phyloP scores from a whole-genome alignment of 1,140 invertebrate species.

The Odontomachus brunneus region DNA sequence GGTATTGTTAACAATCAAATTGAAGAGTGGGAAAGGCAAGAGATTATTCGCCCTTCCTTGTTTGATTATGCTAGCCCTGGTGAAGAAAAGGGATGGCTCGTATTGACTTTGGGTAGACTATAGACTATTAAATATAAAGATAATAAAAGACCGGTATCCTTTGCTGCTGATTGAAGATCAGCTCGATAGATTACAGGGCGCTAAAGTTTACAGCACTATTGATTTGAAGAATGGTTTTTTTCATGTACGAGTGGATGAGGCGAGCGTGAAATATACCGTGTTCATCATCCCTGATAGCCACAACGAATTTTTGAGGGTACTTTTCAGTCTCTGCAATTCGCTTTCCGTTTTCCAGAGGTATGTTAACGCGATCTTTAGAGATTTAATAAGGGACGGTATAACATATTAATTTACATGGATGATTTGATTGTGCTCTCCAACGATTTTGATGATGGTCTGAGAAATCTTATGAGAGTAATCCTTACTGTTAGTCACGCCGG shows the following conservation, averaged over 20 bases:
- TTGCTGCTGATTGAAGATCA: no score
- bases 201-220: no score
- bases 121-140: no score
- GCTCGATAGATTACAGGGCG: no score
- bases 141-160: no score
- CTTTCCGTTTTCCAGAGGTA: slow-evolving; percentile 74
- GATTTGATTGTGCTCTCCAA: slow-evolving; percentile 48
- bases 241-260: slow-evolving; percentile 58
- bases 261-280: slow-evolving; percentile 75
- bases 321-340: slow-evolving; percentile 77
- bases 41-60: no score
- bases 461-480: slow-evolving; percentile 30
- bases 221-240: slow-evolving; percentile 80
- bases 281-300: slow-evolving; percentile 76
- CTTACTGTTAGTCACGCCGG: slow-evolving; percentile 73
- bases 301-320: slow-evolving; percentile 79
- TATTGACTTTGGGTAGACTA: no score
- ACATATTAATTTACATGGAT: slow-evolving; percentile 58
- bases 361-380: slow-evolving; percentile 67
- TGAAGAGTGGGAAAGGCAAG: no score
- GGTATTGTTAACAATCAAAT: no score
- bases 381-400: slow-evolving; percentile 47
- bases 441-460: slow-evolving; percentile 26
- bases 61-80: no score
- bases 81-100: no score